Conservation (phyloP, 2,797 vertebrate genomes). For the Strix occidentalis region DNA sequence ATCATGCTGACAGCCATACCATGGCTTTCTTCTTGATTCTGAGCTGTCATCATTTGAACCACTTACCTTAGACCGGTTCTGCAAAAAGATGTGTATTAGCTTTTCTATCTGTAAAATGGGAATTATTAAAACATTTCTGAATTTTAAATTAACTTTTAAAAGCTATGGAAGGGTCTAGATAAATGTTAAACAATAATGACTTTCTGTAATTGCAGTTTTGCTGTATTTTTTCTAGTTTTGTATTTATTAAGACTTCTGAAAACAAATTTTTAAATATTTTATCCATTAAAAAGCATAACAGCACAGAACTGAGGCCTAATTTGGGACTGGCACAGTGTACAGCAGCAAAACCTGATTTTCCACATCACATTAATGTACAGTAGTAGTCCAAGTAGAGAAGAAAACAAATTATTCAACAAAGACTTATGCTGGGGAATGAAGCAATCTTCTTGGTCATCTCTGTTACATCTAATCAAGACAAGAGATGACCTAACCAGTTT, state of each 20-base stretch:
- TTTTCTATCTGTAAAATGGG: not conserved
- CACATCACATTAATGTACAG: not conserved
- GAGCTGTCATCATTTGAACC: not conserved
- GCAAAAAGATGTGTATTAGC: not conserved
- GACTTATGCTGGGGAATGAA: not conserved
- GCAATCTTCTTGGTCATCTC: not conserved
- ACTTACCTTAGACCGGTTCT: not conserved
- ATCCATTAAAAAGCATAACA: not conserved
- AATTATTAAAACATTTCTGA: not conserved
- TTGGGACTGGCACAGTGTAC: not conserved
- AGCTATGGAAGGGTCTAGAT: not conserved
- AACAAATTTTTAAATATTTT: not conserved
- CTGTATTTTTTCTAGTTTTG: not conserved
- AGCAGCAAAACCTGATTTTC: conserved; percentile 48
- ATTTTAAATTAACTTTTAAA: not conserved
- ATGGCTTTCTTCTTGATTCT: not conserved
- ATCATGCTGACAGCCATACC: not conserved
- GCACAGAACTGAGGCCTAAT: not conserved
- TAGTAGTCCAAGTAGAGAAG: not conserved
- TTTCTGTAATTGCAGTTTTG: not conserved
- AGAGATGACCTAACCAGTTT: not conserved
- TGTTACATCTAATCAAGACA: not conserved
- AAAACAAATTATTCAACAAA: conserved; percentile 30
- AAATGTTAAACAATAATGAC: not conserved
- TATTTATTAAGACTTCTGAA: not conserved